Base-by-base conservation (phyloP, 2,797 vertebrate genomes). In the Pseudopleuronectes americanus region DNA sequence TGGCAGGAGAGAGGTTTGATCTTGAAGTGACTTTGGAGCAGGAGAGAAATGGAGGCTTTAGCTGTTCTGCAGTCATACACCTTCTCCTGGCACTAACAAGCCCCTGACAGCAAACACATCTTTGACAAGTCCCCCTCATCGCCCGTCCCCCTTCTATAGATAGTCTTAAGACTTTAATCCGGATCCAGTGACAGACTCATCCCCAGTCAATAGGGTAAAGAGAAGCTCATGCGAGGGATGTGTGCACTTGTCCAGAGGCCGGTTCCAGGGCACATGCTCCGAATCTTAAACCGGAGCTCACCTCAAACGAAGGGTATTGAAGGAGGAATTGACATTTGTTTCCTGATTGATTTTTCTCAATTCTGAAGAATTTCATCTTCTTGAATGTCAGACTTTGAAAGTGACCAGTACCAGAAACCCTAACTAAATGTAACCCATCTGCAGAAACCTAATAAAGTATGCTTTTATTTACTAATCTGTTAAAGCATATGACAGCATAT, bases 91-190 rank as follows among this genome's bases (percentile, higher is more conserved):
- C 82, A 68, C 77, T 84, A 90, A 85, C 87, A 87, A 87, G 79
- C 36, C 12, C 49, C 80, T 82, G 86, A 90, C 91, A 89, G 91
- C 92, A 91, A 93, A 92, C 90, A 92, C 85, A 92, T 91, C 87
- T 89, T 81, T 91, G 91, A 92, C 88, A 93, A 89, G 89, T 80
- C 77, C 79, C 82, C 83, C 83, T 85, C 77, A 79, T 79, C 67
- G 76, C 78, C 81, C 72, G 2, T 36, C 79, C 82, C 84, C 77
- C 80, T 92, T 93, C 93, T 89, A 93, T 92, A 92, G 93, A 94
- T 94, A 92, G 90, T 91, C 90, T 90, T 94, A 94, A 95, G 92
- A 93, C 93, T 94, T 94, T 95, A 94, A 94, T 94, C 93, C 86
- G 83, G 81, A 92, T 91, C 87, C 85, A 74, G 89, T 94, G 93